Evolutionary conservation across 2,797 vertebrate genomes (phyloP), one percentile per base, ranked within the genome.

Genomic region (Podargus strigoides): DNA sequence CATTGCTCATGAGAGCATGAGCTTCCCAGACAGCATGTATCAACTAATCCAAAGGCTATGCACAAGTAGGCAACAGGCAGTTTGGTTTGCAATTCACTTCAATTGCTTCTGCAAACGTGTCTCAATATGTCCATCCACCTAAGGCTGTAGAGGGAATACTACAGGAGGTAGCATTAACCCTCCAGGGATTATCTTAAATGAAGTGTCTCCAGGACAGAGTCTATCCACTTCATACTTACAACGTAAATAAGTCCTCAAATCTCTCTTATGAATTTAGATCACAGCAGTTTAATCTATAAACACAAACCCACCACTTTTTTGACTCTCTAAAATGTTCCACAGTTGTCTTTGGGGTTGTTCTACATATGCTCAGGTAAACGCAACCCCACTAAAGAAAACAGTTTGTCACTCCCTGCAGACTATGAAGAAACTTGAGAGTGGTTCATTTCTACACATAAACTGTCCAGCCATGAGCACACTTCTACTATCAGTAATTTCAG

Each of bases 1-100:
- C 0, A 0, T 42, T 46, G 11, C 62, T 23, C 42, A 47, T 14
- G 30, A 66, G n/a, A 36, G 7, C 1, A 2, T 37, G 66, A 47
- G 5, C 8, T 10, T 24, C 36, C 7, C 34, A 50, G 39, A 47
- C 4, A 53, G 8, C 12, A 39, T 22, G 23, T 12, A n/a, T 32
- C 4, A 80, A 28, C 10, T 22, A 56, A 47, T n/a, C 4, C 20
- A 42, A 77, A 80, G n/a, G 4, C 19, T 30, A 8, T 8, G 7
- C 7, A 62, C 3, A 46, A 72, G 37, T 15, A 85, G 10, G 41
- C 16, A 75, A 36, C 6, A 20, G 14, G 8, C 4, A 68, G 8
- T 58, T 39, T 56, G 44, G 4, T 55, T 60, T 83, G 32, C 30
- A 91, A 6, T 24, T 14, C 22, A 9, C 8, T 53, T 42, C 18